Evolutionary conservation across 1,140 invertebrate species (phyloP).

Genomic region (Lordiphosa stackelbergi): DNA sequence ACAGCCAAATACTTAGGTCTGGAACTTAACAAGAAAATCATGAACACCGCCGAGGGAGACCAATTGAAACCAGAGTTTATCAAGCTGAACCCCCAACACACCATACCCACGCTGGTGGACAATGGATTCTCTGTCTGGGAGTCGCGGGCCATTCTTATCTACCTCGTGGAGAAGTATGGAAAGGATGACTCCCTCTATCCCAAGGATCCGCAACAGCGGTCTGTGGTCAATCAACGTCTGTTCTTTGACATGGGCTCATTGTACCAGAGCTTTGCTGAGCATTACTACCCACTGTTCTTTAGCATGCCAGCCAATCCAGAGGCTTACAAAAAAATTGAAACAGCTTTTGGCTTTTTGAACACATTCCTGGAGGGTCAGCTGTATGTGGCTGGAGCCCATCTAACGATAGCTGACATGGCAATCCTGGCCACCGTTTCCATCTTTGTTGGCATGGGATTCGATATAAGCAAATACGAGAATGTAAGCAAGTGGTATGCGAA

Average conservation of each 20-base stretch:
- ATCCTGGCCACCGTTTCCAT: slow-evolving; percentile 81
- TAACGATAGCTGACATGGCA: slow-evolving; percentile 86
- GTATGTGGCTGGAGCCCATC: slow-evolving; percentile 81
- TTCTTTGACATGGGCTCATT: slow-evolving; percentile 79
- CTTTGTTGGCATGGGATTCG: slow-evolving; percentile 81
- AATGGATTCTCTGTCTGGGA: slow-evolving; percentile 54
- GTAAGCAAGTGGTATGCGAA: slow-evolving; percentile 83
- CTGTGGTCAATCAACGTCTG: slow-evolving; percentile 79
- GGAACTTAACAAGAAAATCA: slow-evolving; percentile 73
- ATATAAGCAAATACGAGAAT: slow-evolving; percentile 82
- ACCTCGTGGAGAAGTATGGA: slow-evolving; percentile 56
- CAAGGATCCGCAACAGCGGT: slow-evolving; percentile 78
- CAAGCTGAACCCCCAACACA: slow-evolving; percentile 72
- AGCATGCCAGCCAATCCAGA: slow-evolving; percentile 11
- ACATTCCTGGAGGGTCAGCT: slow-evolving; percentile 81
- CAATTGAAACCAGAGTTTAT: slow-evolving; percentile 82
- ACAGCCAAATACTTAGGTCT: slow-evolving; percentile 76
- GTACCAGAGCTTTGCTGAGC: slow-evolving; percentile 70
- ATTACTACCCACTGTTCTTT: slow-evolving; percentile 39
- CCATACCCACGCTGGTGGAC: slow-evolving; percentile 60
- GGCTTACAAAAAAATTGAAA: slow-evolving; percentile 27
- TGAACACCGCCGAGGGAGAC: slow-evolving; percentile 81
- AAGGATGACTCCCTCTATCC: slow-evolving; percentile 80
- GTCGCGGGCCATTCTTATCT: slow-evolving; percentile 56
- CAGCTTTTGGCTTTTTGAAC: slow-evolving; percentile 27